These are phyloP conservation scores for Lycaon pictus DNA, from an alignment of 2,113 vertebrate genomes.

Conservation along the genomic window DNA sequence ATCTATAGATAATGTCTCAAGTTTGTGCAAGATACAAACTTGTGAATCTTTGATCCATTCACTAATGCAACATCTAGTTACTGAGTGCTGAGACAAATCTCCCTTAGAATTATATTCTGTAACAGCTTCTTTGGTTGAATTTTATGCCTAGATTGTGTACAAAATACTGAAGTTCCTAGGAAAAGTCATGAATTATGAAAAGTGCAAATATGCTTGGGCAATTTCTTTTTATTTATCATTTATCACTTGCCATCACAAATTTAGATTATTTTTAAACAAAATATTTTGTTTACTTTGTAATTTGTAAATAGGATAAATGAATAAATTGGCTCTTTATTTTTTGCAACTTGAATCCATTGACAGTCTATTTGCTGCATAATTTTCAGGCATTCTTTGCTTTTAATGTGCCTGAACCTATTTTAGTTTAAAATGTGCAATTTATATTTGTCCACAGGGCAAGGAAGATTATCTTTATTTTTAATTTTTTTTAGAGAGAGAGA, in stretches of 20 bases:
- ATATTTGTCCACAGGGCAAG: not conserved
- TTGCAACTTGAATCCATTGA: not conserved
- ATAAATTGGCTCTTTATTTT: not conserved
- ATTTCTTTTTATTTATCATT: not conserved
- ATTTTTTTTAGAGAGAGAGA: not conserved
- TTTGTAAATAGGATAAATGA: not conserved
- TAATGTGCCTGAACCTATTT: not conserved
- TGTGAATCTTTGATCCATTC: not conserved
- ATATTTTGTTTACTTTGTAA: not conserved
- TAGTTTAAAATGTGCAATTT: not conserved
- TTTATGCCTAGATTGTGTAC: not conserved
- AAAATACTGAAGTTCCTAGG: not conserved
- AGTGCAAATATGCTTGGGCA: not conserved
- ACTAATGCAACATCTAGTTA: not conserved
- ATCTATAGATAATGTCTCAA: not conserved
- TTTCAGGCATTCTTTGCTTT: not conserved
- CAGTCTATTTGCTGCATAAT: not conserved
- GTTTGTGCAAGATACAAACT: not conserved
- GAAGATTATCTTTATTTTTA: not conserved
- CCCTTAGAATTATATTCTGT: no score
- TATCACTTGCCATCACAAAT: not conserved
- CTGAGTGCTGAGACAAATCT: not conserved
- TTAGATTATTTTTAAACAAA: not conserved
- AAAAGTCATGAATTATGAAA: not conserved
- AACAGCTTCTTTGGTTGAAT: not conserved